phyloP scores from a whole-genome alignment of 2,888 invertebrate species.

The Pyrrhia umbra region DNA sequence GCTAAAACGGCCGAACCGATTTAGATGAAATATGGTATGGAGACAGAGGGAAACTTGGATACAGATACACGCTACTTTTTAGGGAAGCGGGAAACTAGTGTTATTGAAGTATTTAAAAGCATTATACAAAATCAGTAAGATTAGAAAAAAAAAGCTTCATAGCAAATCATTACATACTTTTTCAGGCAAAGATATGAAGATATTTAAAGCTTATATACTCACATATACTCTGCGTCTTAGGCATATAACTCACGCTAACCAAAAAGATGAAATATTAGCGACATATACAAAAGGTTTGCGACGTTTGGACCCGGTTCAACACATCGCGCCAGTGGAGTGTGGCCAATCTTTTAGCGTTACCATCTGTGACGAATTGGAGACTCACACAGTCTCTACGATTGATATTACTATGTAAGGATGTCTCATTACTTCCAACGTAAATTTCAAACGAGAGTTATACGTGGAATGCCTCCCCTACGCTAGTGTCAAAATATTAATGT shows the following conservation, averaged over 20 bases:
- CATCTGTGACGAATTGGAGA: conserved; percentile 37
- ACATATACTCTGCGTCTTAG: not conserved
- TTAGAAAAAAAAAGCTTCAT: too few species aligned
- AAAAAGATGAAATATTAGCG: conserved; percentile 31
- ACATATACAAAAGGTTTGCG: conserved; percentile 18
- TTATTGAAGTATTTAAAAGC: too few species aligned
- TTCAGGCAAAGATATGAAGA: too few species aligned
- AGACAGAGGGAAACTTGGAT: too few species aligned
- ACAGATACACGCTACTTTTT: too few species aligned
- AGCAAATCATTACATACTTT: too few species aligned
- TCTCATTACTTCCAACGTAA: not conserved
- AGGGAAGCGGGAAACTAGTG: too few species aligned
- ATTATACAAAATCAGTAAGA: too few species aligned
- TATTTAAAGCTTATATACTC: too few species aligned
- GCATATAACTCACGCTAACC: too few species aligned
- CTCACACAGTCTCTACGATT: conserved; percentile 10
- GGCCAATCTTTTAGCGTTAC: conserved; percentile 52
- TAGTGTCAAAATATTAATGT: not conserved
- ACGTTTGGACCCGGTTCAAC: conserved; percentile 28
- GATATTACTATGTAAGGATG: conserved; percentile 33
- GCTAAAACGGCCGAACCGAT: too few species aligned
- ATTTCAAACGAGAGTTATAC: not conserved
- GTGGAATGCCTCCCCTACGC: not conserved
- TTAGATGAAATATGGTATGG: too few species aligned
- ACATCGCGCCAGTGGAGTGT: conserved; percentile 13